Conservation (phyloP, 2,797 vertebrate genomes). For the Ataeniobius toweri region DNA sequence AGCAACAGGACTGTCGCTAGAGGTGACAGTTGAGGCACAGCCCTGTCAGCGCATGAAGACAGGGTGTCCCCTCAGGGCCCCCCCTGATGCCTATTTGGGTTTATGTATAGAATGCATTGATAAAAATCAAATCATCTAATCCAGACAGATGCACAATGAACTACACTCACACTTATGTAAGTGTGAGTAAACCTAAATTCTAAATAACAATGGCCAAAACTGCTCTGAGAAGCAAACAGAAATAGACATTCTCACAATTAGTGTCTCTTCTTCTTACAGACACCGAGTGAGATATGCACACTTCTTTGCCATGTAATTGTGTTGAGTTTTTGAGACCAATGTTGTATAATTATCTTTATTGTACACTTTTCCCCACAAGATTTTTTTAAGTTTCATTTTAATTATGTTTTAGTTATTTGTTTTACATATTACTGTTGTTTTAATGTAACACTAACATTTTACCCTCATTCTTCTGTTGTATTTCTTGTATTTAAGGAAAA, state of each 20-base stretch:
- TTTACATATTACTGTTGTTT: too few species aligned
- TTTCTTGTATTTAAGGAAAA: too few species aligned
- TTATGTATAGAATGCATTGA: slow-evolving; percentile 32
- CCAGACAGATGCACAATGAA: slow-evolving; percentile 23
- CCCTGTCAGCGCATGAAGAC: slow-evolving; percentile 61
- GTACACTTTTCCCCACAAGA: too few species aligned
- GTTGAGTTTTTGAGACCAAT: neutral
- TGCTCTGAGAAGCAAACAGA: slow-evolving; percentile 19
- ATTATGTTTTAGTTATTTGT: too few species aligned
- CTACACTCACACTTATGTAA: slow-evolving; percentile 14
- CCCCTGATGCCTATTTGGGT: slow-evolving; percentile 25
- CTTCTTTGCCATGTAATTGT: neutral
- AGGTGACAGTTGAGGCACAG: slow-evolving; percentile 70
- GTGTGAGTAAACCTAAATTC: slow-evolving; percentile 6
- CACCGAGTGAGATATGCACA: neutral
- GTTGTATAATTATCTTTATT: too few species aligned
- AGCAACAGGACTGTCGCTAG: slow-evolving; percentile 72
- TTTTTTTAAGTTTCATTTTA: too few species aligned
- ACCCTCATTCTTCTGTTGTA: too few species aligned
- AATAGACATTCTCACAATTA: slow-evolving; percentile 3
- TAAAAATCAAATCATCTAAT: slow-evolving; percentile 39
- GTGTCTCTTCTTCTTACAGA: neutral
- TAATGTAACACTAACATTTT: too few species aligned
- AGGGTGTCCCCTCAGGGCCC: slow-evolving; percentile 60
- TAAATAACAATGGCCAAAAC: slow-evolving; percentile 21